Base-by-base conservation (phyloP, 2,113 vertebrate species). In the Eretmochelys imbricata region DNA sequence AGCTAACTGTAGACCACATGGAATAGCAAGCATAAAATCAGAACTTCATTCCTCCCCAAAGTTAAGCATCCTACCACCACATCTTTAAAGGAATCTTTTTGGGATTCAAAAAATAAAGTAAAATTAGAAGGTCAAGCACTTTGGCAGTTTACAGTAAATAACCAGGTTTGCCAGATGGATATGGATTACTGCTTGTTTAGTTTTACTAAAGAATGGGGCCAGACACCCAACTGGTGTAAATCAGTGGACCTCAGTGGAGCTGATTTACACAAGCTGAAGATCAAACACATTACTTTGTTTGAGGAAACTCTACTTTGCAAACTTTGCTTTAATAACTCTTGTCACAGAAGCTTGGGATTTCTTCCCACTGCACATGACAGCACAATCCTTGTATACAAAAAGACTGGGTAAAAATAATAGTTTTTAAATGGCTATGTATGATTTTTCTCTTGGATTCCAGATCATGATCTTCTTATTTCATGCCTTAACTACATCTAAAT, bases 131-230 rank as follows among this genome's bases (percentile, higher is more conserved):
- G 82, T 51, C 11, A 91, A 76, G 78, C 24, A 92, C 8, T 89
- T 88, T 85, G 2, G 0, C 25, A 90, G 62, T 76, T 93, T 65
- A 17, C 49, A 51, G 75, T 42, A 92, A 91, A 83, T 17, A 65
- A 38, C 54, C 94, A 87, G 31, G 55, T 95, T 97, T 85, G 88
- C 84, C 94, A 92, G 96, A 93, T 85, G 91, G 82, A 1, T 83
- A 46, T 8, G 3, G 51, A 2, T 31, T 22, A 92, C 59, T 35
- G 8, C 6, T 54, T 85, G 57, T 76, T 78, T 84, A 82, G 91
- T 91, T 90, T 49, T 27, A 48, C 27, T 48, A 8, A 84, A 78
- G 14, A 88, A 49, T 48, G 7, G 27, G 35, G 20, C 24, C 2
- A 0, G 80, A 87, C 90, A 22, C 7, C 35, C 27, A 72, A 10